Evolutionary conservation across 2,888 invertebrate species (phyloP).

Genomic region (Erebia aethiops): DNA sequence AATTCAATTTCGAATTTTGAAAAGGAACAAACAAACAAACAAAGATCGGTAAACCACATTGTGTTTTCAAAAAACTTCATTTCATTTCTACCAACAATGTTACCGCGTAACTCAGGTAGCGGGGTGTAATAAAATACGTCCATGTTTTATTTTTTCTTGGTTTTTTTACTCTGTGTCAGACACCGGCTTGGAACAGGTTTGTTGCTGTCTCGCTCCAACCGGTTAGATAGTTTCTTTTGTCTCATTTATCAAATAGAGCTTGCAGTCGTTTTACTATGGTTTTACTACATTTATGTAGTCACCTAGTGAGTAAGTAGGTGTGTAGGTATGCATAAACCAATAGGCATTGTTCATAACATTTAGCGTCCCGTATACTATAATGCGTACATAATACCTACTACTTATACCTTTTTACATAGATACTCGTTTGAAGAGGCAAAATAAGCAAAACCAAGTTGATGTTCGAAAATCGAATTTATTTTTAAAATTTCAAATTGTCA

Average conservation of each 20-base stretch:
- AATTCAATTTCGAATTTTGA: conserved; percentile 37
- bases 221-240: conserved; percentile 44
- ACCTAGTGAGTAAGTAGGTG: not conserved
- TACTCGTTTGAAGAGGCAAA: not conserved
- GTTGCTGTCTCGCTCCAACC: conserved; percentile 43
- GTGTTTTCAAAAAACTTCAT: conserved; percentile 37
- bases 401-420: not conserved
- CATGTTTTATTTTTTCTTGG: conserved; percentile 44
- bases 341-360: not conserved
- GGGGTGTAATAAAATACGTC: conserved; percentile 52
- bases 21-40: conserved; percentile 36
- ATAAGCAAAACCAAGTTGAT: too few species aligned
- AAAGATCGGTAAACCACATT: conserved; percentile 45
- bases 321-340: not conserved
- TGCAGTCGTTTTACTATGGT: conserved; percentile 30
- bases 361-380: not conserved
- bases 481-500: too few species aligned
- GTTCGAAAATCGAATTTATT: too few species aligned
- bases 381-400: too few species aligned
- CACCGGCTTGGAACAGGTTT: conserved; percentile 53
- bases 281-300: conserved; percentile 6
- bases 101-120: conserved; percentile 64
- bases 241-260: conserved; percentile 32
- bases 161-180: conserved; percentile 44
- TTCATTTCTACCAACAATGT: conserved; percentile 46